phyloP scores from a whole-genome alignment of 92 coral and sea anemone genomes.

The Epizoanthus fatuus region DNA sequence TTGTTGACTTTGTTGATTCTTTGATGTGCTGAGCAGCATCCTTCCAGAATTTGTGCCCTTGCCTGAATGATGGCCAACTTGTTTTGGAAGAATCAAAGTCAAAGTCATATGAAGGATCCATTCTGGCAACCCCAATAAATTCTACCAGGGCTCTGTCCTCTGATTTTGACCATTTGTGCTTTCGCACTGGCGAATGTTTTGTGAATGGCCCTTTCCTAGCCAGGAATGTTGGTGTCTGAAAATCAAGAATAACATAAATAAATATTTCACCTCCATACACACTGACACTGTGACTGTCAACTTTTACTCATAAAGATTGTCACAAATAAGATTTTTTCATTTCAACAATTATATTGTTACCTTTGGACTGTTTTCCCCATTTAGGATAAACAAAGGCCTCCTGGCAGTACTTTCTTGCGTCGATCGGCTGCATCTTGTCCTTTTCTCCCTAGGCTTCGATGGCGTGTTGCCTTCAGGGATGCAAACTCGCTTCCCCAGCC shows the following conservation, averaged over 20 bases:
- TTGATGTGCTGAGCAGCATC: conserved; percentile 72
- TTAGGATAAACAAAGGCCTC: neutral
- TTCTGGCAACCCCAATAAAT: conserved; percentile 54
- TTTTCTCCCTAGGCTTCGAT: conserved; percentile 48
- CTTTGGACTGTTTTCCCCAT: neutral
- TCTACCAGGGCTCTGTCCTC: conserved; percentile 74
- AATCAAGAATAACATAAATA: neutral
- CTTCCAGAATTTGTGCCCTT: conserved; percentile 60
- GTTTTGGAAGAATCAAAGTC: conserved; percentile 19
- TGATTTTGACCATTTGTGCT: conserved; percentile 59
- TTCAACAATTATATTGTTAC: neutral
- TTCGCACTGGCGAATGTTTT: conserved; percentile 63
- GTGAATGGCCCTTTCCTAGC: conserved; percentile 10
- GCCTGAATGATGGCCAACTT: conserved; percentile 70
- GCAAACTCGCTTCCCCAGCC: conserved; percentile 23
- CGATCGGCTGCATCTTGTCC: neutral
- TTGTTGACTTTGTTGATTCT: conserved; percentile 42
- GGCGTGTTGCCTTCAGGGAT: conserved; percentile 58
- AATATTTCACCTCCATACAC: neutral
- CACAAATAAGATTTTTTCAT: neutral
- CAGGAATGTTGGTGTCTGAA: conserved; percentile 38
- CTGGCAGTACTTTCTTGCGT: neutral
- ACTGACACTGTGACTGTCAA: neutral
- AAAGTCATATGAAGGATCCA: conserved; percentile 59
- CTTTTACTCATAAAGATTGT: neutral